Evolutionary conservation across 1,140 invertebrate genomes (phyloP), one percentile per base, ranked within the genome.

Genomic region (Pogonomyrmex barbatus): DNA sequence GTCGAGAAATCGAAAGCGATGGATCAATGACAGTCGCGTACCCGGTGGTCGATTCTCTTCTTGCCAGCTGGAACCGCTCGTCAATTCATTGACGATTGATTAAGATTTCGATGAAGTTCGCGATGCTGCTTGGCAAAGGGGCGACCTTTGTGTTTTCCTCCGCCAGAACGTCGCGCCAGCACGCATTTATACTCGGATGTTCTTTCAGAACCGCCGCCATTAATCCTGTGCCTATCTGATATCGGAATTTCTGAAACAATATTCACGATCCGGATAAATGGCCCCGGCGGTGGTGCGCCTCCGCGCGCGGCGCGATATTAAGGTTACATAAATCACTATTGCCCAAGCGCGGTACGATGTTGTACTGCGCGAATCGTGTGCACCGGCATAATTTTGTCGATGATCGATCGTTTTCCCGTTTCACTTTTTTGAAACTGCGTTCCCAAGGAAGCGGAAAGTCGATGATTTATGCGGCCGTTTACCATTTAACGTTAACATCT

Each of bases 81-180:
- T 83, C 88, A 86, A 88, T 89, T 89, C 82, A 88, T 63, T 62
- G 63, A 63, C 87, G 88, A 60, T 88, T 83, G 88, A 89, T 89
- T 88, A 83, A 86, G 71, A 84, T 58, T 78, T 77, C 62, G 88
- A 89, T 88, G 83, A 88, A 86, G 30, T 52, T 56, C 45, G 71
- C 84, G 56, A 73, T 70, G 79, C 75, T 75, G 68, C 52, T 63
- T 24, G 45, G 62, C 39, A 67, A 70, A 68, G 52, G n/a, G 47
- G 42, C 50, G 47, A 56, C 76, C 54, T 82, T 77, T 75, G 24
- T 81, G 60, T 88, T 70, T 65, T 52, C 24, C 56, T 58, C 30
- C 54, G 81, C 36, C 71, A 42, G n/a, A 24, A 75, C 54, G 79
- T 79, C n/a, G 39, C 84, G 60, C 58, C 2, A 39, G 24, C 10